phyloP scores from a whole-genome alignment of 2,113 vertebrate genomes.

The Leiothrix lutea region DNA sequence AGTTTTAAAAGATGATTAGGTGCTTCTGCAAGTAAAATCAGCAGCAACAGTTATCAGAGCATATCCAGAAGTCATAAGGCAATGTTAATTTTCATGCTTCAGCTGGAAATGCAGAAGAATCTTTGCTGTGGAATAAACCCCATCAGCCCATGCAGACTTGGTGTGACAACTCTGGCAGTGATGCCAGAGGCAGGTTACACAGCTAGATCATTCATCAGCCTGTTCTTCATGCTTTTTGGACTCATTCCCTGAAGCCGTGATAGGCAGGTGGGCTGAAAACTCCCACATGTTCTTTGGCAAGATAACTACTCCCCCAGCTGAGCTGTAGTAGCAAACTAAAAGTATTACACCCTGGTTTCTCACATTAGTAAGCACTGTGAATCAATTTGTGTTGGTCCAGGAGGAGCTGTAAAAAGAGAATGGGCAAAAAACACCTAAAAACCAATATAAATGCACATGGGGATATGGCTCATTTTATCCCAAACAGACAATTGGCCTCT shows the following conservation, averaged over 20 bases:
- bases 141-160: background rate
- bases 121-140: background rate
- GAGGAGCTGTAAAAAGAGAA: background rate
- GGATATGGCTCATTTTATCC: background rate
- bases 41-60: background rate
- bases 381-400: background rate
- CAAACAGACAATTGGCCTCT: background rate
- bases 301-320: background rate
- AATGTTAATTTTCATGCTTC: background rate
- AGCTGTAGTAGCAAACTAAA: background rate
- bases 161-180: background rate
- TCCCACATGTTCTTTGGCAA: constrained; percentile 1
- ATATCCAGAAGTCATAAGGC: background rate
- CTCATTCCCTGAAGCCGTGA: background rate
- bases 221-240: background rate
- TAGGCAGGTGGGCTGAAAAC: constrained; percentile 6
- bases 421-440: background rate
- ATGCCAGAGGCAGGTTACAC: background rate
- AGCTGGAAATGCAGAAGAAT: background rate
- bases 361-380: background rate
- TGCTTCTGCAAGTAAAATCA: background rate
- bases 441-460: background rate
- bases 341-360: background rate
- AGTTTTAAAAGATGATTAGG: background rate
- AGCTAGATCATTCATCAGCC: background rate